phyloP scores from a whole-genome alignment of 53 echinoderm and acorn worm genomes.

The Mesocentrotus franciscanus region DNA sequence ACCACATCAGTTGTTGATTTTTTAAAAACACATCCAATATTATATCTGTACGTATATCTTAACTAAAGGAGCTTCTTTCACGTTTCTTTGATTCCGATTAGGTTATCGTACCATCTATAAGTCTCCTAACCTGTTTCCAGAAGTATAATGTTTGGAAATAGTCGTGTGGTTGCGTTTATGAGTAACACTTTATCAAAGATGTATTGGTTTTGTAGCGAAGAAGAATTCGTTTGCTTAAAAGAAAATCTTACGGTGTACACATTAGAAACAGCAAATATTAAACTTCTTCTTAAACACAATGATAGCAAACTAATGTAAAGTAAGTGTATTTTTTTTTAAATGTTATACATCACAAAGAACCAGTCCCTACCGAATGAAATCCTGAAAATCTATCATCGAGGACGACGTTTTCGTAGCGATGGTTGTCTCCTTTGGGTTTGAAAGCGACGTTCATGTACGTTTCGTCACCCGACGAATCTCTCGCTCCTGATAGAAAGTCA shows the following conservation, averaged over 20 bases:
- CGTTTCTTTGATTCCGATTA: too few species aligned
- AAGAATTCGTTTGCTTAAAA: too few species aligned
- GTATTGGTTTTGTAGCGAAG: too few species aligned
- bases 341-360: neutral
- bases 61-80: too few species aligned
- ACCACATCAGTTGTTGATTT: neutral
- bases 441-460: slow-evolving; percentile 92
- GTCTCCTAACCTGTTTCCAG: too few species aligned
- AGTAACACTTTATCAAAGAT: too few species aligned
- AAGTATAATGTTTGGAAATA: too few species aligned
- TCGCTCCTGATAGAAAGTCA: slow-evolving; percentile 1
- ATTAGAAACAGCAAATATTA: neutral
- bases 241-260: neutral
- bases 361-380: slow-evolving; percentile 52
- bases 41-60: too few species aligned
- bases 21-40: too few species aligned
- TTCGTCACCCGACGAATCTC: slow-evolving; percentile 70
- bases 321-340: neutral
- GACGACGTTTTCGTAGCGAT: slow-evolving; percentile 89
- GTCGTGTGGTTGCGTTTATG: too few species aligned
- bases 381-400: slow-evolving; percentile 76
- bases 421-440: slow-evolving; percentile 42
- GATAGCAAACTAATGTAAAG: neutral
- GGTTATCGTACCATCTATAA: too few species aligned
- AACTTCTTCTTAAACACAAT: neutral